phyloP scores from a whole-genome alignment of 2,797 vertebrate species.

The Triplophysa yarkandensis region DNA sequence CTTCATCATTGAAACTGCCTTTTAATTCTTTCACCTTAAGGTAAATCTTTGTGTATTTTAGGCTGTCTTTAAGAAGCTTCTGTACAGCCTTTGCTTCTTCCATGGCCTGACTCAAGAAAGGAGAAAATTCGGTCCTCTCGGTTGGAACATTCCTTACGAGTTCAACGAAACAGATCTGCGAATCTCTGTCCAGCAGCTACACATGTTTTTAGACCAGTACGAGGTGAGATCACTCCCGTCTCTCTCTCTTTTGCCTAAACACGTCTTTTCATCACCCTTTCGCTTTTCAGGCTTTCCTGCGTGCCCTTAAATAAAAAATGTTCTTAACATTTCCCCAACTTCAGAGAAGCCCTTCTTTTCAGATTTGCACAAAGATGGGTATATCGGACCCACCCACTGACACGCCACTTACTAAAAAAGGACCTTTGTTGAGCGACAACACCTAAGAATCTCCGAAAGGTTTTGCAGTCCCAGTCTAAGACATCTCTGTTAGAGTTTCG shows the following conservation, averaged over 20 bases:
- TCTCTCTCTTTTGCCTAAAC: slow-evolving; percentile 22
- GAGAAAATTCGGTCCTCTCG: slow-evolving; percentile 85
- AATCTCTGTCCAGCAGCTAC: slow-evolving; percentile 88
- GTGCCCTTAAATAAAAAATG: slow-evolving; percentile 63
- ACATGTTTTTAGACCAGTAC: slow-evolving; percentile 88
- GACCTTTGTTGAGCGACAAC: slow-evolving; percentile 29
- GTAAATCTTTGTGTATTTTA: slow-evolving; percentile 58
- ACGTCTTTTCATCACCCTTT: slow-evolving; percentile 53
- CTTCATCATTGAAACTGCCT: background rate
- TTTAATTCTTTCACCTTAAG: slow-evolving; percentile 1
- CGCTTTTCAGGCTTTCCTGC: slow-evolving; percentile 55
- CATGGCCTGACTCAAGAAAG: slow-evolving; percentile 87
- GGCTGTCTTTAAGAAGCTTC: slow-evolving; percentile 85
- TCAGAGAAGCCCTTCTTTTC: slow-evolving; percentile 58
- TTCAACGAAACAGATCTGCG: slow-evolving; percentile 89
- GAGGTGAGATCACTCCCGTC: slow-evolving; percentile 69
- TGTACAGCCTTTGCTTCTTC: slow-evolving; percentile 90
- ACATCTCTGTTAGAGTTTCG: background rate
- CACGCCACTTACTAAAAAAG: slow-evolving; percentile 43
- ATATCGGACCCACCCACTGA: slow-evolving; percentile 33
- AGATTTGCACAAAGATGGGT: background rate
- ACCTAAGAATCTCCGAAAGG: slow-evolving; percentile 8
- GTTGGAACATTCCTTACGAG: slow-evolving; percentile 92
- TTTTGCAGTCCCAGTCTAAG: slow-evolving; percentile 2
- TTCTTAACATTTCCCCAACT: slow-evolving; percentile 76